Percentiles rank a stretch among this genome's conserved stretches.
Evolutionary conservation across 2,888 invertebrate species (phyloP).

Genomic region (Sarcophaga caerulescens): DNA sequence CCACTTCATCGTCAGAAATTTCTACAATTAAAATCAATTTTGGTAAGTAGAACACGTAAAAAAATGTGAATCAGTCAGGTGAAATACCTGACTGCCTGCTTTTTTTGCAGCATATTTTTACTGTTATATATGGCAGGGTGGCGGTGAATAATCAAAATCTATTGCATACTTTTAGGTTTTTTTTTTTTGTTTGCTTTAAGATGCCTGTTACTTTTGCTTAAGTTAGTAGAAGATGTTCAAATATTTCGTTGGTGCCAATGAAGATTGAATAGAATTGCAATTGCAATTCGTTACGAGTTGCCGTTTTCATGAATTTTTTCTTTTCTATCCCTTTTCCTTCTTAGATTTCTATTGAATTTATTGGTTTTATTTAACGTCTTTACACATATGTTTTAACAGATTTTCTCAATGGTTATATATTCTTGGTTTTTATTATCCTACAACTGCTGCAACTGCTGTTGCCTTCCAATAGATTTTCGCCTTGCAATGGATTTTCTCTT

Average conservation of each 20-base stretch:
- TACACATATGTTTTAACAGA: constrained; percentile 60
- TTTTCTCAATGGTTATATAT: constrained; percentile 49
- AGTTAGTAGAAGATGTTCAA: not conserved
- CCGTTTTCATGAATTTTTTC: not conserved
- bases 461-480: not conserved
- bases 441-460: not conserved
- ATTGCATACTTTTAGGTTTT: constrained; percentile 15
- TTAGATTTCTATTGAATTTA: not conserved
- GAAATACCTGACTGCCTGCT: not conserved
- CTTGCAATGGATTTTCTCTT: not conserved
- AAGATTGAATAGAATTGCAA: constrained; percentile 40
- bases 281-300: constrained; percentile 22
- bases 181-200: constrained; percentile 7
- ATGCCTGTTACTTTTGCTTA: constrained; percentile 33
- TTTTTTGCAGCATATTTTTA: not conserved
- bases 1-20: not conserved
- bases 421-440: constrained; percentile 13
- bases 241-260: not conserved
- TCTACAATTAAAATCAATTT: not conserved
- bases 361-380: constrained; percentile 29
- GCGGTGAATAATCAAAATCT: constrained; percentile 7
- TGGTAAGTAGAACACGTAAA: not conserved
- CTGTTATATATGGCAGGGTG: not conserved
- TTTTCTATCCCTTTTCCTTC: not conserved
- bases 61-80: not conserved